Evolutionary conservation across 2,888 invertebrate genomes (phyloP), one percentile per base, ranked within the genome.

Genomic region (Acrobeloides nanus): DNA sequence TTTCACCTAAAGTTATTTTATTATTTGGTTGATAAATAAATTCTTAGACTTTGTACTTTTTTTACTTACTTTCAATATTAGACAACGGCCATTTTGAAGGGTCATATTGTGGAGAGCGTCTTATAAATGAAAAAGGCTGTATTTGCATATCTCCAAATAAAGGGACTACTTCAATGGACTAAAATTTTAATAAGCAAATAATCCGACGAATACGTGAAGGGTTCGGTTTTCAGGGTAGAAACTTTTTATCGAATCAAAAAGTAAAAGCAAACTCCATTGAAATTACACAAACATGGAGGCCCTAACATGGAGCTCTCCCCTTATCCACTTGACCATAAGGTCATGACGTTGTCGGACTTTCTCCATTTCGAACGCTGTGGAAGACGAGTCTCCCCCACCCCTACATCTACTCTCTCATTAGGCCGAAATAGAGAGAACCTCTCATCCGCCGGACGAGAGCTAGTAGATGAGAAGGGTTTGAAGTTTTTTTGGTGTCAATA

Each of bases 91-190:
- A 92, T 72, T 83, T 83, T 48, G 76, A 78, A 0, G 87, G 82
- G 70, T 93, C 92, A 72, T 87, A 93, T 74, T 89, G 87, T 62
- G 88, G 87, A 46, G 88, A 89, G 18, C 89, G 81, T 75, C 87
- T 89, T 57, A 97, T 89, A 73, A 95, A 97, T 74, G 90, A 89
- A 75, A 95, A 97, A 0, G 95, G 95, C 0, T 92, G 90, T 45
- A 97, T 93, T 77, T 95, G 93, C 95, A 97, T 97, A 66, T 97
- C 97, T 0, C 95, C 95, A 75, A 93, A 97, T 1, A 97, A 77
- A 0, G 92, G 90, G 0, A 92, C 92, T 44, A 92, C 90, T 76
- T 92, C 90, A 55, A 92, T 75, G 72, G 89, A 88, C 82, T 84
- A 51, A 32, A 60, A 49, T 23, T n/a, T 15, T 15, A 18, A 17